A percentile compares a stretch with the other conserved stretches of the same genome.
Evolutionary conservation across 2,797 vertebrate species (phyloP).

Genomic region (Spinus olivaceus): DNA sequence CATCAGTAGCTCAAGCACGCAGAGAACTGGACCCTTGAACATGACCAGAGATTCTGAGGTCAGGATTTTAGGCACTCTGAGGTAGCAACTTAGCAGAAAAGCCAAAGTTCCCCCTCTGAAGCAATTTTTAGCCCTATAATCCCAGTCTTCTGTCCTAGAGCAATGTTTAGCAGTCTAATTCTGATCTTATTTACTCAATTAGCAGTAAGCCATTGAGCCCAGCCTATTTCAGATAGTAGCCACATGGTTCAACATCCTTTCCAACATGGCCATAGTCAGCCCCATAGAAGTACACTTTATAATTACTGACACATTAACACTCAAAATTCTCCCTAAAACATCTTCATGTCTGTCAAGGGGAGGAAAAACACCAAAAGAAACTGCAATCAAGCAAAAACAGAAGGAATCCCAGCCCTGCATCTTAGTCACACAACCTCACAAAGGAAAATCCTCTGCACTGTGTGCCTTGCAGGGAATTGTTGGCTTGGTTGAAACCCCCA

Average conservation of each 20-base stretch:
- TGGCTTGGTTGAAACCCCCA: background rate
- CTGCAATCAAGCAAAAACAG: accelerated
- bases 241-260: background rate
- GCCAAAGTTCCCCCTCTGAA: background rate
- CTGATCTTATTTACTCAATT: constrained; percentile 40
- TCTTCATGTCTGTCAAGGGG: background rate
- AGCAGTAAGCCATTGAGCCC: constrained; percentile 43
- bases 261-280: background rate
- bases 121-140: constrained; percentile 52
- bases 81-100: constrained; percentile 14
- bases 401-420: background rate
- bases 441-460: background rate
- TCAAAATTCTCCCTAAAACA: accelerated
- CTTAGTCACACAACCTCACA: background rate
- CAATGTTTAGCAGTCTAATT: constrained; percentile 46
- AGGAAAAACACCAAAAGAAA: background rate
- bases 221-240: background rate
- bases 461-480: background rate
- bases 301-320: background rate
- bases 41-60: background rate
- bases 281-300: background rate
- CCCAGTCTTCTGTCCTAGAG: constrained; percentile 1
- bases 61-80: constrained; percentile 15
- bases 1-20: background rate
- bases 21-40: background rate